Percentiles rank a stretch among this genome's conserved stretches.
Evolutionary conservation across 2,797 vertebrate genomes (phyloP).

Genomic region (Passerculus sandwichensis): DNA sequence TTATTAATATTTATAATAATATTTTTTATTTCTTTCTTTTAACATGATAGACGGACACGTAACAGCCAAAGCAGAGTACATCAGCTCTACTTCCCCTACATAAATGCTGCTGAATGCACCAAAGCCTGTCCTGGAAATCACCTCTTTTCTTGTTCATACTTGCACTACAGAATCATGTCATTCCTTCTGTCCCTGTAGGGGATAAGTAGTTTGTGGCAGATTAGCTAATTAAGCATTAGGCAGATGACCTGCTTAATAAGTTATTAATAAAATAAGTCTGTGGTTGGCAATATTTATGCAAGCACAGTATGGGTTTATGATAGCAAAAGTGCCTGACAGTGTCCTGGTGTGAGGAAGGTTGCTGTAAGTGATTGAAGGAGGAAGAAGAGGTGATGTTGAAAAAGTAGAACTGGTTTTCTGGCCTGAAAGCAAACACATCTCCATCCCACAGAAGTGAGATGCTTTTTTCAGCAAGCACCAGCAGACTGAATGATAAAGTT

Average conservation of each 20-base stretch:
- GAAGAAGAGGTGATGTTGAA: not conserved
- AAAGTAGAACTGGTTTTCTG: not conserved
- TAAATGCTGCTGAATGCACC: constrained; percentile 21
- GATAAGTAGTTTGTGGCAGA: constrained; percentile 36
- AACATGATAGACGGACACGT: not conserved
- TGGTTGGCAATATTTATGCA: not conserved
- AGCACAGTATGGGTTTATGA: not conserved
- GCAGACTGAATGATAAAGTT: not conserved
- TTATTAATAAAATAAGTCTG: not conserved
- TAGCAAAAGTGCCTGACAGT: not conserved
- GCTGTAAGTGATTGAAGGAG: not conserved
- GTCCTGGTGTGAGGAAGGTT: not conserved
- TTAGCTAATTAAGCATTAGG: not conserved
- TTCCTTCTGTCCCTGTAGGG: not conserved
- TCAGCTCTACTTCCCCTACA: not conserved
- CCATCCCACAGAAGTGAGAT: not conserved
- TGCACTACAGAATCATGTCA: not conserved
- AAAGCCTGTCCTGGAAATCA: constrained; percentile 28
- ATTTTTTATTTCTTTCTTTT: not conserved
- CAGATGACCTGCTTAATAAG: not conserved
- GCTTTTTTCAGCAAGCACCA: not conserved
- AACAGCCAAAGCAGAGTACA: not conserved
- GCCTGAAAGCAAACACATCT: not conserved
- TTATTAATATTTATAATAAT: too few relatives aligned
- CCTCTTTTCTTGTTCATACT: not conserved